phyloP scores from a whole-genome alignment of 2,113 vertebrate species.

The Gorsachius goisagi region DNA sequence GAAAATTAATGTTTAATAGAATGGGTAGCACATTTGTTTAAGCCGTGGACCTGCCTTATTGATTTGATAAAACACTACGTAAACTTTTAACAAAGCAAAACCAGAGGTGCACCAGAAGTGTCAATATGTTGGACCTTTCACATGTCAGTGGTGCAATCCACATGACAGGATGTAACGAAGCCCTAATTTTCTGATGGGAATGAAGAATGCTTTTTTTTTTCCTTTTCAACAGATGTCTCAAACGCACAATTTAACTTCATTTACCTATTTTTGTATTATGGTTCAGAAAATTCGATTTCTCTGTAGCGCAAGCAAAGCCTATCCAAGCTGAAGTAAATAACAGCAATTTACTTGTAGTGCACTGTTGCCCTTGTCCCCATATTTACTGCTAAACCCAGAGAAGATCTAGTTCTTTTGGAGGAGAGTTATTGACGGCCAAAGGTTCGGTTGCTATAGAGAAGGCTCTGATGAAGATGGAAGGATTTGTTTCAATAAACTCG shows the following conservation, averaged over 20 bases:
- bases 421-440: neutral
- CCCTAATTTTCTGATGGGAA: neutral
- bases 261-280: neutral
- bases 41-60: neutral
- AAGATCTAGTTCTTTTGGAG: neutral
- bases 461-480: conserved; percentile 47
- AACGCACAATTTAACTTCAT: conserved; percentile 21
- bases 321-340: neutral
- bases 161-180: neutral
- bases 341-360: conserved; percentile 24
- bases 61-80: neutral
- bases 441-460: conserved; percentile 24
- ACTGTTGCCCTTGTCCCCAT: neutral
- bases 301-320: neutral
- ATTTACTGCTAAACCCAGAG: neutral
- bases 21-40: neutral
- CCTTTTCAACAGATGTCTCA: neutral
- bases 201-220: neutral
- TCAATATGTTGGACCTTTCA: neutral
- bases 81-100: neutral
- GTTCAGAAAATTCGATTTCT: conserved; percentile 6
- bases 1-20: neutral
- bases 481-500: conserved; percentile 46
- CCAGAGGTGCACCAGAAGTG: neutral
- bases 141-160: neutral